phyloP scores from a whole-genome alignment of 2,113 vertebrate genomes.

The Macheiramphus alcinus region DNA sequence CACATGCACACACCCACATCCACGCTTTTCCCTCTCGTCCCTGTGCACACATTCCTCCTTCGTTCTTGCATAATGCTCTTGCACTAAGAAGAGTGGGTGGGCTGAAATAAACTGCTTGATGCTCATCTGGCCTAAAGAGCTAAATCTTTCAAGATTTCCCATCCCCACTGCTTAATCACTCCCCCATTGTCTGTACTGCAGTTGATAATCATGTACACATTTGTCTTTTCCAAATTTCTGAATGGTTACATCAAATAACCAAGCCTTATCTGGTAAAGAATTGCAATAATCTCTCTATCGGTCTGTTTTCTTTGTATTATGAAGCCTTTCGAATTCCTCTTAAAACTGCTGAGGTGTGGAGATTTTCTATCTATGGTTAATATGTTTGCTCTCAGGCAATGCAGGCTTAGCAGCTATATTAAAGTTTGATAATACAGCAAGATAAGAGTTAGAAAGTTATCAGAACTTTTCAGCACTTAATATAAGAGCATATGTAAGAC shows the following conservation, averaged over 20 bases:
- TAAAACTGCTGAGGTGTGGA: background rate
- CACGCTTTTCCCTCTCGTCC: background rate
- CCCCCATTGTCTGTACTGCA: background rate
- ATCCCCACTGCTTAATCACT: background rate
- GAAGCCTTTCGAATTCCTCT: background rate
- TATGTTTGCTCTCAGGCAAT: background rate
- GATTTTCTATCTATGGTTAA: background rate
- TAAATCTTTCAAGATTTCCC: background rate
- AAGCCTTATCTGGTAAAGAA: background rate
- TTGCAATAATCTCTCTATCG: background rate
- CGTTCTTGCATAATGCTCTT: slow-evolving; percentile 8
- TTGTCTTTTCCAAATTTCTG: background rate
- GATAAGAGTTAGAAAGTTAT: background rate
- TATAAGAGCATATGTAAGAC: background rate
- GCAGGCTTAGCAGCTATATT: background rate
- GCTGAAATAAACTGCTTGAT: background rate
- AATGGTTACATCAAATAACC: background rate
- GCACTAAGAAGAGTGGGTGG: background rate
- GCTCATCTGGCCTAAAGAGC: background rate
- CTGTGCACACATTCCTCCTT: background rate
- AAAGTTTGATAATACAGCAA: background rate
- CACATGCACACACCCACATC: background rate
- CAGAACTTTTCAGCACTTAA: background rate
- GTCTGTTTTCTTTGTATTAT: background rate
- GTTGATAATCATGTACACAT: background rate